Conservation (phyloP, 2,113 vertebrate genomes). For the Gallinago paraguaiae region DNA sequence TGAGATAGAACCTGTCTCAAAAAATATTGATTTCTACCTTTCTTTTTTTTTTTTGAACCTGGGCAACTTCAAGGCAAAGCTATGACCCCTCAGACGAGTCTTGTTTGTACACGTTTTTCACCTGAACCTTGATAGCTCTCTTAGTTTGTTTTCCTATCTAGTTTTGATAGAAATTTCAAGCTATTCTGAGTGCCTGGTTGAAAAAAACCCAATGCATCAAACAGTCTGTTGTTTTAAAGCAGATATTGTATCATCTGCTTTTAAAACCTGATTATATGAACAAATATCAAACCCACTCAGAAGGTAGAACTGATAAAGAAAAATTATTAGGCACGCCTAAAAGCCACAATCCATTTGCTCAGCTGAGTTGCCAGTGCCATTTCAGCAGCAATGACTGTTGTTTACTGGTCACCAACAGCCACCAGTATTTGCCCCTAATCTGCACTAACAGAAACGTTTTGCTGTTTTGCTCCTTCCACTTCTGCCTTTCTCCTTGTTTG, state of each 20-base stretch:
- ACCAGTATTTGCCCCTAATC: neutral
- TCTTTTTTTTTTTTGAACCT: neutral
- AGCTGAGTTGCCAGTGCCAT: neutral
- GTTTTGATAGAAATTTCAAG: neutral
- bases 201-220: neutral
- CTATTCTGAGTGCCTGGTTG: neutral
- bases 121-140: neutral
- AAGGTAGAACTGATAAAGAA: neutral
- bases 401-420: neutral
- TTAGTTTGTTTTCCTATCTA: neutral
- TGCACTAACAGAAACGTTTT: neutral
- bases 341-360: neutral
- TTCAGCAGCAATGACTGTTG: accelerated
- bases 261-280: neutral
- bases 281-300: neutral
- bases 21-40: neutral
- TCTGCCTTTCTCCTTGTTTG: neutral
- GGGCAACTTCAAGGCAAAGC: neutral
- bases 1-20: neutral
- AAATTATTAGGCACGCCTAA: accelerated
- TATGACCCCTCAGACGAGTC: neutral
- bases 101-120: neutral
- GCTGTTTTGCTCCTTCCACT: neutral
- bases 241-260: neutral
- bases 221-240: neutral